Evolutionary conservation across 2,888 invertebrate genomes (phyloP), one percentile per base, ranked within the genome.

Genomic region (Portevinia maculata): DNA sequence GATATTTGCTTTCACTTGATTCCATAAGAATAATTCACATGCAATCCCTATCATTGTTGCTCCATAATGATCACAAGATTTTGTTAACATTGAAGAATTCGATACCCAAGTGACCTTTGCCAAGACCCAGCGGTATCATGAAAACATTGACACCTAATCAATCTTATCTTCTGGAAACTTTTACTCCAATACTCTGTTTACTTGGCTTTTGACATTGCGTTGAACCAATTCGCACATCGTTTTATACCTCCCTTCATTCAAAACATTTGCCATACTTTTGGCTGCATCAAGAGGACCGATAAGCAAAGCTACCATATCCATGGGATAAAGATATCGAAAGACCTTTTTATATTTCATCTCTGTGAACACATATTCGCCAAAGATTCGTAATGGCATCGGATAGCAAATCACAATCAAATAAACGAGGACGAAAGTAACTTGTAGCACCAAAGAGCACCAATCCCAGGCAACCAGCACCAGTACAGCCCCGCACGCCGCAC

Each of bases 401-500:
- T 64, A 50, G 69, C 75, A 70, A 81, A 70, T 76, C 75, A 76
- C 81, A 75, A 81, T 81, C 75, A 69, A 75, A 81, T 69, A 69
- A 75, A 75, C 67, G 75, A 75, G 57, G 50, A 67, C 57, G 52
- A 44, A 41, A n/a, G 13, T 41, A n/a, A 9, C 39, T 41, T 24
- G 0, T 13, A n/a, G 67, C 32, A 15, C 57, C 24, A 62, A 57
- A 34, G 21, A 69, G 37, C 46, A 30, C 15, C 34, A 13, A 13
- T 9, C 15, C 32, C 44, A 39, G 15, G 7, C 30, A 1, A 13
- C 11, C 46, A 41, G 17, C n/a, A n/a, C 34, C 55, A 59, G 34
- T n/a, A 41, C 64, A 34, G 28, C 21, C 52, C 17, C 19, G 44
- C 48, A 34, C 13, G n/a, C n/a, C n/a, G n/a, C n/a, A 76, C 39